A percentile compares a stretch with the other conserved stretches of the same genome.
These are phyloP conservation scores for Plagodis pulveraria DNA, from an alignment of 2,888 invertebrate genomes.

Conservation along the genomic window DNA sequence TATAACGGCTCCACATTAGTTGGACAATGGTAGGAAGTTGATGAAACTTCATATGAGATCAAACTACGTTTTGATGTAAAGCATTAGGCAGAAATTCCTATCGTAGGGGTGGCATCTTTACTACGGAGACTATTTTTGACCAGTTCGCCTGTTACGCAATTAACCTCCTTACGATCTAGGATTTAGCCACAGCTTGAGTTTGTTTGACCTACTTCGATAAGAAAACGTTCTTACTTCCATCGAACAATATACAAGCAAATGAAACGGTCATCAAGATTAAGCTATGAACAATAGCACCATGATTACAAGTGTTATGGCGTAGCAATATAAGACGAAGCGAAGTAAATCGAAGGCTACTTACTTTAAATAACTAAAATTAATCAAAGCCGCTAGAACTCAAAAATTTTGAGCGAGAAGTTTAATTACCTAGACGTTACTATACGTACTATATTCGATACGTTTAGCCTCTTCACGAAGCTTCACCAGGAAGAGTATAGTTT, in stretches of 20 bases:
- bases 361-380: too few species aligned
- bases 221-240: constrained; percentile 12
- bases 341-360: background rate
- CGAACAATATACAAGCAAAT: constrained; percentile 22
- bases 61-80: too few species aligned
- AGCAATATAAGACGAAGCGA: constrained; percentile 9
- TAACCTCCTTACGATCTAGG: constrained; percentile 1
- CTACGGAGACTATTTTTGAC: background rate
- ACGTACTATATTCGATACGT: too few species aligned
- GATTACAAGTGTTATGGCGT: constrained; percentile 17
- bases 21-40: too few species aligned
- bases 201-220: constrained; percentile 21
- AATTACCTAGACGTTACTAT: too few species aligned
- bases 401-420: too few species aligned
- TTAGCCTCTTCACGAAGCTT: too few species aligned
- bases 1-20: too few species aligned
- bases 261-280: constrained; percentile 24
- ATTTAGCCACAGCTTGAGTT: constrained; percentile 1
- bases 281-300: constrained; percentile 22
- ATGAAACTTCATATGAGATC: too few species aligned
- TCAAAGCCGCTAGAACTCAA: too few species aligned
- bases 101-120: background rate
- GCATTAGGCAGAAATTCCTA: too few species aligned
- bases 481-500: too few species aligned
- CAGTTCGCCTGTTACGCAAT: background rate